Evolutionary conservation across 2,113 vertebrate species (phyloP).

Genomic region (Hydropotes inermis): DNA sequence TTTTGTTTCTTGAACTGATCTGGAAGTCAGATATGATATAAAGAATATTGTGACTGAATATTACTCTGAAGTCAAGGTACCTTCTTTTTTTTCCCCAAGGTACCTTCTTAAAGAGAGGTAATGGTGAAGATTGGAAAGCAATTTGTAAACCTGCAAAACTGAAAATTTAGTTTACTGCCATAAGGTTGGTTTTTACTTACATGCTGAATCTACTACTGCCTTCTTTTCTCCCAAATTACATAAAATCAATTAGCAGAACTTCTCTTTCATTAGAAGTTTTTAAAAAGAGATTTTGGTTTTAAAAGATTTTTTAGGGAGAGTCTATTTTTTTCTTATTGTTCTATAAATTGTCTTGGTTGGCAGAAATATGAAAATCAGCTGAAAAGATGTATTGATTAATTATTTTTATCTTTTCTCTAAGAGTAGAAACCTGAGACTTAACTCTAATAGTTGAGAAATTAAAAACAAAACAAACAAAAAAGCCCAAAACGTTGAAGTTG

Average conservation of each 20-base stretch:
- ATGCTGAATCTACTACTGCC: background rate
- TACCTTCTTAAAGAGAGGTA: background rate
- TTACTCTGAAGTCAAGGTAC: background rate
- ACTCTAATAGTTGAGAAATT: background rate
- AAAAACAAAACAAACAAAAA: slow-evolving; percentile 2
- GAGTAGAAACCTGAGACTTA: background rate
- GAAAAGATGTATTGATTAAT: background rate
- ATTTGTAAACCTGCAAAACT: background rate
- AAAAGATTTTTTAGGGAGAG: background rate
- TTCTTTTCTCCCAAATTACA: background rate
- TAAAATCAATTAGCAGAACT: background rate
- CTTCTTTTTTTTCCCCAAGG: background rate
- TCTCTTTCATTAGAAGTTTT: background rate
- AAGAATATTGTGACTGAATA: background rate
- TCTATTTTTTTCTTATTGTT: background rate
- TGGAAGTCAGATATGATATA: background rate
- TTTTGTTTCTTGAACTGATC: background rate
- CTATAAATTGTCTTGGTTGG: background rate
- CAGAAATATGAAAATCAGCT: background rate
- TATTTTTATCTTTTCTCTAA: background rate
- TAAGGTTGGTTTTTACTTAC: background rate
- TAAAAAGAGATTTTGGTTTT: background rate
- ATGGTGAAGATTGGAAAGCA: background rate
- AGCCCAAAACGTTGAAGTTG: background rate
- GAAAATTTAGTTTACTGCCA: background rate